Base-by-base conservation (phyloP, 2,113 vertebrate genomes). In the Mustela lutreola region DNA sequence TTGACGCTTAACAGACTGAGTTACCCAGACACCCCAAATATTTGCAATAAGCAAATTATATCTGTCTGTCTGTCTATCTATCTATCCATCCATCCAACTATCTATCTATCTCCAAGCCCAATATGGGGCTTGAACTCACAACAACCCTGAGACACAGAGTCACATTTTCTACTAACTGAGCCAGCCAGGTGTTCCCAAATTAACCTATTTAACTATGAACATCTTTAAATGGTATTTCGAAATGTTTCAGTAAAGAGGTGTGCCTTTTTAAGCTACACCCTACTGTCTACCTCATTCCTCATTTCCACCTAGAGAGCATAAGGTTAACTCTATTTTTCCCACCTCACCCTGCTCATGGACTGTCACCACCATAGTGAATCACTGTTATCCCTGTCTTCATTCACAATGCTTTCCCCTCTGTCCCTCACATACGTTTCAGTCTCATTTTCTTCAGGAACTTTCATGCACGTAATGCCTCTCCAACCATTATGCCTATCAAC, bases 381-480 rank as follows among this genome's bases (percentile, higher is more conserved):
- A 31, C 2, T 5, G 4, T 26, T 31, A 80, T 33, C 56, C 31
- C 78, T 78, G 75, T 60, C 48, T n/a, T 45, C 15, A 73, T 71
- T 56, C 12, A 31, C 36, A 11, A 50, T 62, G 8, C 16, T 89
- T 22, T 85, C 14, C 1, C 21, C 39, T 85, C 89, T 78, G 91
- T 60, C 19, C 31, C 50, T 50, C 85, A 28, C 15, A 31, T 8
- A 11, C 11, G 26, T 26, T 84, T 93, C 79, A 14, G 73, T 95
- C 79, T 97, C 84, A 36, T 80, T 78, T 85, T 24, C 19, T 75
- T 95, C 71, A 28, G 36, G 90, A 89, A 73, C 53, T 85, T 63
- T 58, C 42, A 56, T 50, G 76, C 10, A 31, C 5, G 2, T 63
- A 53, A 53, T 45, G 12, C 39, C 42, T 92, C 78, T 33, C 39